These are phyloP conservation scores for Diachrysia chrysitis DNA, from an alignment of 2,888 invertebrate genomes.

Conservation along the genomic window DNA sequence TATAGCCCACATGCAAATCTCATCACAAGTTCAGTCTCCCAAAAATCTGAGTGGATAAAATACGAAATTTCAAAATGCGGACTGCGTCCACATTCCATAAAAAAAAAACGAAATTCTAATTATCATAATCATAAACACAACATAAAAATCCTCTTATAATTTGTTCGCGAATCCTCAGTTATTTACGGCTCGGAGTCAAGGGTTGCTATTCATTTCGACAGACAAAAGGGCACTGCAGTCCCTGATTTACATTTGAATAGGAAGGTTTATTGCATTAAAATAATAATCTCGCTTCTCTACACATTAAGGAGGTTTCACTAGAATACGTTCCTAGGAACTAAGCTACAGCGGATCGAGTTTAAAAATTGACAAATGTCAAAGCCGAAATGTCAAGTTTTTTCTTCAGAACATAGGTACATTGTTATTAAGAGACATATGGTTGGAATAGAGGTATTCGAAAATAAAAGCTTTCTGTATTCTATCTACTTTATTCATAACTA, in stretches of 20 bases:
- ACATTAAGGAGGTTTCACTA: constrained; percentile 23
- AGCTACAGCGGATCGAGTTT: not conserved
- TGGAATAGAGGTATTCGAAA: no score
- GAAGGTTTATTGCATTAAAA: constrained; percentile 73
- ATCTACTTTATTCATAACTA: no score
- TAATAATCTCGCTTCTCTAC: constrained; percentile 66
- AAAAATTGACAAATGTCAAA: not conserved
- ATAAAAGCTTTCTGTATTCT: no score
- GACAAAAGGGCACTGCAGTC: constrained; percentile 67
- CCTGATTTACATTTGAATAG: constrained; percentile 71
- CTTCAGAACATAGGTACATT: no score
- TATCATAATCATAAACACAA: constrained; percentile 9
- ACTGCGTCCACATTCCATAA: no score
- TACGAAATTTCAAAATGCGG: not conserved
- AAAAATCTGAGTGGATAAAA: not conserved
- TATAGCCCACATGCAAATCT: no score
- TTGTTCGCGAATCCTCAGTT: constrained; percentile 24
- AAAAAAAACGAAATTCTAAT: not conserved
- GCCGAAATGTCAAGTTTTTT: no score
- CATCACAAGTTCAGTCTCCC: not conserved
- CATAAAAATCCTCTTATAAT: constrained; percentile 12
- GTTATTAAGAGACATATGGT: no score
- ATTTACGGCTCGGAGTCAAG: constrained; percentile 48
- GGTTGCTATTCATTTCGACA: constrained; percentile 63
- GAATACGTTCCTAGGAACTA: not conserved